A percentile compares a stretch with the other conserved stretches of the same genome.
Conservation (phyloP, 2,888 invertebrate genomes). For the Tiliacea aurago region DNA sequence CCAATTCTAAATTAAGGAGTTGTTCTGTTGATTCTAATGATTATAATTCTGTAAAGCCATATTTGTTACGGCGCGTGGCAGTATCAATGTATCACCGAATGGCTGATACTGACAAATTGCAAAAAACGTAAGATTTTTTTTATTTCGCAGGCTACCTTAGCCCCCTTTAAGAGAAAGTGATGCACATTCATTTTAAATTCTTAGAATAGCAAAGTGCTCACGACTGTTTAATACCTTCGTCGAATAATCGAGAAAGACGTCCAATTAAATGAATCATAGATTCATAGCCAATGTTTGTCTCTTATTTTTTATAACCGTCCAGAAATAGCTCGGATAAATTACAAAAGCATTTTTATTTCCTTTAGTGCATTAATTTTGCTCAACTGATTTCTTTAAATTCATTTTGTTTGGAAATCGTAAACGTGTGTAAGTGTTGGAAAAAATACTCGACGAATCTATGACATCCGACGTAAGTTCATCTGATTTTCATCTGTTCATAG, state of each 20-base stretch:
- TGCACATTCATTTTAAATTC: slow-evolving; percentile 8
- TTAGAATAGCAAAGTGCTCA: slow-evolving; percentile 22
- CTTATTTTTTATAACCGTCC: neutral
- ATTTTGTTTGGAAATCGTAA: neutral
- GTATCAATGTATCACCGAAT: too few relatives aligned
- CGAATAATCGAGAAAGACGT: slow-evolving; percentile 12
- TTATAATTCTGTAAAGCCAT: too few relatives aligned
- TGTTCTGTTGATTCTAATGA: too few relatives aligned
- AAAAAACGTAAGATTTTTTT: too few relatives aligned
- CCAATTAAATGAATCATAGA: neutral
- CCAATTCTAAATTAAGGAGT: too few relatives aligned
- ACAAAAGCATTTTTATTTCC: neutral
- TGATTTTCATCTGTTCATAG: too few relatives aligned
- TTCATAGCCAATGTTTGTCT: neutral
- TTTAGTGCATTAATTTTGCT: neutral
- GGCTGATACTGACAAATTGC: too few relatives aligned
- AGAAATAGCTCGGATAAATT: neutral
- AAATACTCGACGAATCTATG: too few relatives aligned
- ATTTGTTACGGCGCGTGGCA: too few relatives aligned
- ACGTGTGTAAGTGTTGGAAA: too few relatives aligned
- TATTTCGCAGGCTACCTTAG: too few relatives aligned
- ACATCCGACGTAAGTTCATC: too few relatives aligned
- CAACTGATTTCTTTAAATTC: neutral
- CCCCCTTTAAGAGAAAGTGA: slow-evolving; percentile 22
- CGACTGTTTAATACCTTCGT: neutral